Evolutionary conservation across 2,888 invertebrate species (phyloP), one percentile per base, ranked within the genome.

Genomic region (Furcula furcula): DNA sequence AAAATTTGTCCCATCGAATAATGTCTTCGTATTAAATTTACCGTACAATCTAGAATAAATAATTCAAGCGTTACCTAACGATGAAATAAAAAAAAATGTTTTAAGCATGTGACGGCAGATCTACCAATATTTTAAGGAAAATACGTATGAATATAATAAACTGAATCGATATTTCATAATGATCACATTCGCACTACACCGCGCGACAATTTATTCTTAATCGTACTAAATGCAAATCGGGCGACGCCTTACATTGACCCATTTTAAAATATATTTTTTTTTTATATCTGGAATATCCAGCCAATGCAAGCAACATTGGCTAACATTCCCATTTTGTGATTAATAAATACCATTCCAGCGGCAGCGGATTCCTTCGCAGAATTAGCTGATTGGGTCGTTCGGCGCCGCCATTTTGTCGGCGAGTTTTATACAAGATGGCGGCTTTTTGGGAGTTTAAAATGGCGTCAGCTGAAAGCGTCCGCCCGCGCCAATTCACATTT

Each of bases 321-420:
- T 62, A 55, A 76, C 83, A 85, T 85, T 83, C 74, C 70, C 37
- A 56, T 75, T 76, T 76, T 73, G n/a, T 46, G 60, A 43, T 70
- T 70, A 53, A 63, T 45, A 47, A 58, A 53, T n/a, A 47, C 46
- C 58, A 55, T 60, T 69, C 82, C 81, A 80, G 67, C 63, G 55
- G 54, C 81, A 72, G 74, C 74, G 55, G 77, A 73, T 84, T 82
- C 80, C 40, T 33, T 55, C 37, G 46, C 55, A 58, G 79, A 85
- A 83, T 70, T 73, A 51, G 77, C 76, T 62, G 83, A 68, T 76
- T 76, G 85, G 82, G 55, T 77, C 79, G 82, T 80, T 82, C 80
- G 80, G 68, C 52, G 71, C 74, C 74, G 77, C 81, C 82, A 75
- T 67, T 40, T 66, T 60, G 51, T 31, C 34, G 15, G 27, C 33